Evolutionary conservation across 2,888 invertebrate species (phyloP), one percentile per base, ranked within the genome.

Genomic region (Drosophila engyochracea): DNA sequence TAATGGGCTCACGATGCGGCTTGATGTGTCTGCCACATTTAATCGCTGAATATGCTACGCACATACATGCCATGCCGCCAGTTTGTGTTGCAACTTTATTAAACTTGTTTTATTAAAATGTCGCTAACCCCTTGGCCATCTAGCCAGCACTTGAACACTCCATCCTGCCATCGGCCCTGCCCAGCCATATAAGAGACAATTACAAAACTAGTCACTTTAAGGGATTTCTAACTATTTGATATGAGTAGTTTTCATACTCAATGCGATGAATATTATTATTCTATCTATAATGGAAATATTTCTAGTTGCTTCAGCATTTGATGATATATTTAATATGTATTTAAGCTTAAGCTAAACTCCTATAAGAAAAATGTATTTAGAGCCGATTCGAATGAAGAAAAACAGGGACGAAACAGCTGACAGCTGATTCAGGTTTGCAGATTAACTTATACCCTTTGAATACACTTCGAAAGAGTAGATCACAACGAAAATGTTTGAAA

Each of bases 21-120:
- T 28, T 7, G 57, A 30, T 12, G 12, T n/a, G 30, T 57, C 57
- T 41, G 41, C 55, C 53, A 49, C 44, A 53, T 52, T 69, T 53
- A 37, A 55, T 55, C 55, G 49, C 28, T 28, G 25, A 25, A 35
- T 47, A 33, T 47, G 60, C 28, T 4, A 49, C 25, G 33, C n/a
- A 58, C 25, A 37, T 49, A 54, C 33, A 66, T 62, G 68, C 55
- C 54, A 39, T 52, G 57, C 6, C 53, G 41, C 33, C 70, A 60
- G 60, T 70, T 51, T 60, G 30, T 37, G 67, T 60, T 68, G 69
- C 73, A 81, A 70, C 74, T 74, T 68, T 81, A 79, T 81, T 79
- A 79, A 77, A 65, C 70, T 69, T 60, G n/a, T 82, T 61, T 49
- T 58, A 75, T 82, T 77, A 69, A 76, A 70, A 82, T 72, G 62